phyloP scores from a whole-genome alignment of 2,888 invertebrate genomes.

The Chloroclystis v-ata region DNA sequence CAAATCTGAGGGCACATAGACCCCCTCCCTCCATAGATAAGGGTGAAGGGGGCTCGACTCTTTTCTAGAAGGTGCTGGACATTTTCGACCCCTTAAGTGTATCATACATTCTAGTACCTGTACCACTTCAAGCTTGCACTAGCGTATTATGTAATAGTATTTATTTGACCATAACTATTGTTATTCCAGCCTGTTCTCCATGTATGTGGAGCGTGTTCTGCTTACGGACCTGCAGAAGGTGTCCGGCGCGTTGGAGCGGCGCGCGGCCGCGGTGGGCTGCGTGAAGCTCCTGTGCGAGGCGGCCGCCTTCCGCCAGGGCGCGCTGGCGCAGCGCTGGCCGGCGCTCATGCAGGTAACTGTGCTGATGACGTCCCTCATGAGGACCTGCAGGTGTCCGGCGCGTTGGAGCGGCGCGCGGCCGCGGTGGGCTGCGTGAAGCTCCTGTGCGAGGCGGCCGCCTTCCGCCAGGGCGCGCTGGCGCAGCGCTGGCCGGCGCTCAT shows the following conservation, averaged over 20 bases:
- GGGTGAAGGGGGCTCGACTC: no score
- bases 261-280: slow-evolving; percentile 94
- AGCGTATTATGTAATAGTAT: no score
- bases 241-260: slow-evolving; percentile 88
- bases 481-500: slow-evolving; percentile 79
- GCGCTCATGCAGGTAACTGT: slow-evolving; percentile 75
- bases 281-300: slow-evolving; percentile 90
- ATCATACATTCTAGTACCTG: no score
- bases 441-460: slow-evolving; percentile 86
- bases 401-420: slow-evolving; percentile 91
- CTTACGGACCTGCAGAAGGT: slow-evolving; percentile 93
- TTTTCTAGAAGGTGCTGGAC: no score
- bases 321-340: slow-evolving; percentile 81
- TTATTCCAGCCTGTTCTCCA: slow-evolving; percentile 89
- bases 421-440: slow-evolving; percentile 92
- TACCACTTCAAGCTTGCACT: no score
- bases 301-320: slow-evolving; percentile 74
- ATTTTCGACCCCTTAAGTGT: no score
- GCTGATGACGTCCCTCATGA: no score
- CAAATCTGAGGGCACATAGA: no score
- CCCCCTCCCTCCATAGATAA: no score
- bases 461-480: slow-evolving; percentile 76
- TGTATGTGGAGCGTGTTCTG: slow-evolving; percentile 95
- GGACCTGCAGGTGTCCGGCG: slow-evolving; percentile 90
- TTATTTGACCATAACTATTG: background rate